phyloP scores from a whole-genome alignment of 2,888 invertebrate species.

The Schizotus pectinicornis region DNA sequence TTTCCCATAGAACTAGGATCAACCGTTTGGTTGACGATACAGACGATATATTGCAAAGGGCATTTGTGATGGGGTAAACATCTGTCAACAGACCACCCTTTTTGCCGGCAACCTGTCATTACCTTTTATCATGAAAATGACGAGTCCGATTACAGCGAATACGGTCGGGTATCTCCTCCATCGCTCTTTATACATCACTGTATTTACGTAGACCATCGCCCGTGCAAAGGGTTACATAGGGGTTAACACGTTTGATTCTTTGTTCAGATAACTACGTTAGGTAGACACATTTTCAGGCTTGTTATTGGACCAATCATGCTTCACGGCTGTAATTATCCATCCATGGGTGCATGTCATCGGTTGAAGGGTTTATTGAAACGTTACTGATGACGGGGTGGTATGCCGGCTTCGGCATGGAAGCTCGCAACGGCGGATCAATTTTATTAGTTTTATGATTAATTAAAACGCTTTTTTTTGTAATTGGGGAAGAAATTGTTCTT shows the following conservation, averaged over 20 bases:
- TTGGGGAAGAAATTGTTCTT: no score
- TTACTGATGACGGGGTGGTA: constrained; percentile 25
- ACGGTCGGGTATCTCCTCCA: constrained; percentile 41
- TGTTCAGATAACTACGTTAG: constrained; percentile 31
- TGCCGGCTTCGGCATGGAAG: no score
- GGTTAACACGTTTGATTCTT: constrained; percentile 32
- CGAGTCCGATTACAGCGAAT: constrained; percentile 49
- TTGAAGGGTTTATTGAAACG: constrained; percentile 33
- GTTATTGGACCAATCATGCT: constrained; percentile 41
- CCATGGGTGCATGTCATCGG: constrained; percentile 28
- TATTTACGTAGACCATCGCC: constrained; percentile 36
- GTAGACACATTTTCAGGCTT: constrained; percentile 29
- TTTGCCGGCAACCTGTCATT: constrained; percentile 55
- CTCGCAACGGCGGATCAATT: no score
- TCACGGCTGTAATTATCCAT: constrained; percentile 37
- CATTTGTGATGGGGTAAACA: constrained; percentile 57
- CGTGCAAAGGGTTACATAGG: constrained; percentile 43
- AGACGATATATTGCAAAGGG: constrained; percentile 24
- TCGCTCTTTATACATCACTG: constrained; percentile 44
- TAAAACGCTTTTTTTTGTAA: no score
- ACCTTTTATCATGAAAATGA: constrained; percentile 53
- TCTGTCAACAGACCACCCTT: constrained; percentile 59
- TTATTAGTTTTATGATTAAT: no score
- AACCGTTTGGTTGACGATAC: constrained; percentile 12
- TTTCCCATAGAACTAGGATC: background rate